phyloP scores from a whole-genome alignment of 2,113 vertebrate species.

The Hippocampus guttulatus region DNA sequence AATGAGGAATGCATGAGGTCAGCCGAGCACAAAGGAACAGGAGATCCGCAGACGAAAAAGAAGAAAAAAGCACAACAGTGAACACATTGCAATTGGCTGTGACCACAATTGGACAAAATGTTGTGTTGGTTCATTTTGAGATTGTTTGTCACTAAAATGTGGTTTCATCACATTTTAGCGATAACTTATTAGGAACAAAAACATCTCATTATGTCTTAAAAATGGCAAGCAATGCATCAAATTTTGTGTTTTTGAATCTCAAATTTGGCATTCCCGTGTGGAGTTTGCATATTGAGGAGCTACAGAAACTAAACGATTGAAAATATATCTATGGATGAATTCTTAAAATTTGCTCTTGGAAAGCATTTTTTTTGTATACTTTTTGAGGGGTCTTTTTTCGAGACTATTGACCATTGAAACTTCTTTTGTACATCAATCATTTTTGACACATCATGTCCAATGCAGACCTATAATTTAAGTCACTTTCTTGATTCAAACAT shows the following conservation, averaged over 20 bases:
- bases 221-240: no score
- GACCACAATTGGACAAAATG: not conserved
- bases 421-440: no score
- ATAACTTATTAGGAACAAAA: not conserved
- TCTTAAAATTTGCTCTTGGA: no score
- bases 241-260: no score
- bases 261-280: no score
- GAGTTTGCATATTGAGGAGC: no score
- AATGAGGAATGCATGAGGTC: slow-evolving; percentile 34
- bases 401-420: no score
- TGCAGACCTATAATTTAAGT: not conserved
- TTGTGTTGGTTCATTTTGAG: not conserved
- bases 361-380: no score
- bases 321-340: no score
- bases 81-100: not conserved
- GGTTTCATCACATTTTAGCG: not conserved
- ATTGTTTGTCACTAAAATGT: not conserved
- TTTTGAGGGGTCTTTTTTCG: no score
- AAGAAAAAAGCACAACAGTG: slow-evolving; percentile 20
- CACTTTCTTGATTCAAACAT: not conserved
- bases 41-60: not conserved
- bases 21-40: slow-evolving; percentile 8
- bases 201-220: not conserved
- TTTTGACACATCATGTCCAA: no score
- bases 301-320: no score